Evolutionary conservation across 2,113 vertebrate species (phyloP).

Genomic region (Myodes glareolus): DNA sequence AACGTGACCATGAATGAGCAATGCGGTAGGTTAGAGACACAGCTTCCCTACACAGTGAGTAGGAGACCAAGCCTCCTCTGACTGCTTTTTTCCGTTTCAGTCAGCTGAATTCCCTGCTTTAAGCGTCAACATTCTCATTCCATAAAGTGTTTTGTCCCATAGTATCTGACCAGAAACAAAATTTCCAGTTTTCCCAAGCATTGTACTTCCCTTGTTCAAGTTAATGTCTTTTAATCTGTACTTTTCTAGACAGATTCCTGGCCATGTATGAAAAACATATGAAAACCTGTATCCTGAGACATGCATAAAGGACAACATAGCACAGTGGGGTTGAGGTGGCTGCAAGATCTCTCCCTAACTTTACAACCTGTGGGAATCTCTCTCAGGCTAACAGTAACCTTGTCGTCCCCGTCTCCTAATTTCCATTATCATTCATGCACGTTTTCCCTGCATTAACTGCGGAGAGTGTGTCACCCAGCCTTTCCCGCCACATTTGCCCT

Average conservation of each 20-base stretch:
- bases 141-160: background rate
- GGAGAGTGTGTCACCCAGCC: background rate
- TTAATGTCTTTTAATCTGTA: background rate
- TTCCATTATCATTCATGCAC: accelerated
- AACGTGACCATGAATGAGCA: background rate
- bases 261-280: background rate
- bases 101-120: too few species aligned
- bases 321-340: background rate
- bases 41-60: background rate
- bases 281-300: background rate
- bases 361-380: background rate
- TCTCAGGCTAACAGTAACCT: background rate
- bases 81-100: background rate
- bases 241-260: background rate
- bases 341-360: background rate
- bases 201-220: background rate
- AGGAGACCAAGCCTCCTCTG: background rate
- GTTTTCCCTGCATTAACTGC: background rate
- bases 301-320: background rate
- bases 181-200: background rate
- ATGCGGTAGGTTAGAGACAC: background rate
- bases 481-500: background rate
- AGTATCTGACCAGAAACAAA: background rate
- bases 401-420: too few species aligned
- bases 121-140: background rate